Conservation (phyloP, 2,797 vertebrate genomes). For the Pampus argenteus region DNA sequence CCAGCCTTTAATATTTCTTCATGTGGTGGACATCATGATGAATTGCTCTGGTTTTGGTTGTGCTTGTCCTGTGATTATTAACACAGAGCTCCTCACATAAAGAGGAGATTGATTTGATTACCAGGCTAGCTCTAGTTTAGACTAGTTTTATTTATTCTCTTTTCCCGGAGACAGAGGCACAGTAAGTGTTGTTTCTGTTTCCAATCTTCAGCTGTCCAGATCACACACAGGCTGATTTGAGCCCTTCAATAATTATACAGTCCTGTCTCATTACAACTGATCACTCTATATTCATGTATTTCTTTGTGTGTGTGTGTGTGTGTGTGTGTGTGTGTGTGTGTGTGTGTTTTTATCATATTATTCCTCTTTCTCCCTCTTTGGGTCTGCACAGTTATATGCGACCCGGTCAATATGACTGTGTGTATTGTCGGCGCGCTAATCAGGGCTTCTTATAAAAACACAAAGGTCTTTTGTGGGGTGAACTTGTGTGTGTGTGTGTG, state of each 20-base stretch:
- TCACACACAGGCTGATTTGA: background rate
- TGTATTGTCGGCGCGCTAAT: conserved; percentile 57
- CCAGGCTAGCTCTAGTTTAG: too few relatives aligned
- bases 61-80: too few relatives aligned
- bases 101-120: too few relatives aligned
- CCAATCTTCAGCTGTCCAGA: background rate
- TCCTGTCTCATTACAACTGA: background rate
- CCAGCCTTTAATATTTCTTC: background rate
- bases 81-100: too few relatives aligned
- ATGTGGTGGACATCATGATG: too few relatives aligned
- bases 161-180: background rate
- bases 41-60: too few relatives aligned
- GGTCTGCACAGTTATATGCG: conserved; percentile 29
- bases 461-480: conserved; percentile 74
- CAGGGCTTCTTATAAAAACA: conserved; percentile 62
- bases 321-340: too few relatives aligned
- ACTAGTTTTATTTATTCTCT: background rate
- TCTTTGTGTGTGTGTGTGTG: too few relatives aligned
- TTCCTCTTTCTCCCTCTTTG: conserved; percentile 13
- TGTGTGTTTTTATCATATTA: background rate
- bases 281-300: background rate
- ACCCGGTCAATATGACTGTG: conserved; percentile 30
- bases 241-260: background rate
- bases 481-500: conserved; percentile 28
- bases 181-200: background rate